phyloP scores from a whole-genome alignment of 2,113 vertebrate genomes.

The Lontra canadensis region DNA sequence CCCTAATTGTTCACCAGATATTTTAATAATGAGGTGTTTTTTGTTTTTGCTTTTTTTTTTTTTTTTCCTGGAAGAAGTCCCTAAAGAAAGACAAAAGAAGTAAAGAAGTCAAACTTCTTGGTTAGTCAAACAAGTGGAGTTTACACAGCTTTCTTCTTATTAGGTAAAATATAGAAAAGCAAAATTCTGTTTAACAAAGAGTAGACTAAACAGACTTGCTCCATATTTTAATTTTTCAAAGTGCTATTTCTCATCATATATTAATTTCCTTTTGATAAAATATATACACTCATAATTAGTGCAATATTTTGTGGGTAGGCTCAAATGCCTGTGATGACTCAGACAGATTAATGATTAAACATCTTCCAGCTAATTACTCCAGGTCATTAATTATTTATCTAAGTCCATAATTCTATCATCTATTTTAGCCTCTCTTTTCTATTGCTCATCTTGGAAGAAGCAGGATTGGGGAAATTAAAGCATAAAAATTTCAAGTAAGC shows the following conservation, averaged over 20 bases:
- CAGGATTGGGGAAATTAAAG: not conserved
- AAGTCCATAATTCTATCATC: conserved; percentile 43
- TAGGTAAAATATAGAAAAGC: conserved; percentile 36
- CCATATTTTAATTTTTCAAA: conserved; percentile 66
- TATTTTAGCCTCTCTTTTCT: conserved; percentile 32
- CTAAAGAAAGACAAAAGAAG: conserved; percentile 43
- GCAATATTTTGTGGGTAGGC: conserved; percentile 26
- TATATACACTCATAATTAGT: conserved; percentile 49
- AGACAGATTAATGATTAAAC: conserved; percentile 75
- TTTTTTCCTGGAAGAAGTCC: not conserved
- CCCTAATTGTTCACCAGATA: conserved; percentile 47
- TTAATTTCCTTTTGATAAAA: conserved; percentile 68
- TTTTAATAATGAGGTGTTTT: conserved; percentile 60
- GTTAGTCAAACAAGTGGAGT: not conserved
- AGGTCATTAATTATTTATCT: conserved; percentile 76
- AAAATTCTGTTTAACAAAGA: conserved; percentile 19
- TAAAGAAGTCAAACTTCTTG: not conserved
- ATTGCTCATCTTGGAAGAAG: conserved; percentile 25
- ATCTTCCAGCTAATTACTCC: conserved; percentile 72
- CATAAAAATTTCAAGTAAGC: conserved; percentile 46
- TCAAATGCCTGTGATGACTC: conserved; percentile 59
- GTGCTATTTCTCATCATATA: conserved; percentile 44
- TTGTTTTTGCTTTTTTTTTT: not conserved
- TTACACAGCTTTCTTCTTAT: conserved; percentile 19
- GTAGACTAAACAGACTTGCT: not conserved